Evolutionary conservation across 53 echinoderm and acorn worm genomes (phyloP).

Genomic region (Temnopleurus reevesii): DNA sequence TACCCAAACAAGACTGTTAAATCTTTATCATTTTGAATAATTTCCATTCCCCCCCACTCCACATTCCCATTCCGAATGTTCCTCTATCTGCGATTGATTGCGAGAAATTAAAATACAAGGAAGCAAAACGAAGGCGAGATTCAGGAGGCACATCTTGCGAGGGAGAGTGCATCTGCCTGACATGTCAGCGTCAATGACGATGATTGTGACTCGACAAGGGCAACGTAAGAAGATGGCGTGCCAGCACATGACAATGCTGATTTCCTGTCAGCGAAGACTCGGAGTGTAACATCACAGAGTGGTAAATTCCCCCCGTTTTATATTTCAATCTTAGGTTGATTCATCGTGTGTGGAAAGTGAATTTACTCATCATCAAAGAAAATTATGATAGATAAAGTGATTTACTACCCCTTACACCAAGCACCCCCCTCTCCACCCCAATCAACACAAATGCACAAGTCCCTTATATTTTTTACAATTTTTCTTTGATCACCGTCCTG

Average conservation of each 20-base stretch:
- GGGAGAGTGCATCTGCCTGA: neutral
- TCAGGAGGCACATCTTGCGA: neutral
- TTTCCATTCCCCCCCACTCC: neutral
- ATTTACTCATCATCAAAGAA: neutral
- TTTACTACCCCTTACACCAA: too few relatives aligned
- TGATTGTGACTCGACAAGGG: slow-evolving; percentile 14
- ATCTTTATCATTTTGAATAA: neutral
- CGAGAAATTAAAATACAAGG: neutral
- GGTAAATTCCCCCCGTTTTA: neutral
- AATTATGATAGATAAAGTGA: too few relatives aligned
- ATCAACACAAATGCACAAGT: too few relatives aligned
- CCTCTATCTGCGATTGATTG: neutral
- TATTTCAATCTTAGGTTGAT: neutral
- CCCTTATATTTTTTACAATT: too few relatives aligned
- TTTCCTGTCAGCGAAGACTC: neutral
- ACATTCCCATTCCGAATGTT: neutral
- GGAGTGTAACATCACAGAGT: neutral
- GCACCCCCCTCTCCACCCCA: too few relatives aligned
- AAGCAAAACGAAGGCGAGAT: neutral
- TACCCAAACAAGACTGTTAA: neutral
- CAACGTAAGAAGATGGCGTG: neutral
- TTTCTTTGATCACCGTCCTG: too few relatives aligned
- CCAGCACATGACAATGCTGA: slow-evolving; percentile 21
- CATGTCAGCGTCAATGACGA: slow-evolving; percentile 23
- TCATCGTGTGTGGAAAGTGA: neutral